Conservation (phyloP, 2,797 vertebrate genomes). For the Crenuchus spilurus region DNA sequence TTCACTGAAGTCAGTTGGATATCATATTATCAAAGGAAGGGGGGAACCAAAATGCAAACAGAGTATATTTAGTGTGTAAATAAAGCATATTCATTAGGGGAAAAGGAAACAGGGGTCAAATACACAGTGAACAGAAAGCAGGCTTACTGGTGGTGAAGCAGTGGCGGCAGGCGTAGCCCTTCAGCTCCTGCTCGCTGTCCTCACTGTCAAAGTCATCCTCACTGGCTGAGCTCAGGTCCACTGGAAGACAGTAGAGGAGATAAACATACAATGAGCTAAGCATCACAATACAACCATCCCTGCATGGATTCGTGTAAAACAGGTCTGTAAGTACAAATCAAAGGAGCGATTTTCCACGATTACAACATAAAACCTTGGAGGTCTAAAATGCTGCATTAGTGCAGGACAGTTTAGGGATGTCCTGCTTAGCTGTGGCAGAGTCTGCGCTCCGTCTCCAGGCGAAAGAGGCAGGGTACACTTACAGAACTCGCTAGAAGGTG, state of each 20-base stretch:
- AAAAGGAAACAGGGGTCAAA: not conserved
- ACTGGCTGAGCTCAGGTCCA: constrained; percentile 98
- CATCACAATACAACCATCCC: not conserved
- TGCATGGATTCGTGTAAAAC: too few relatives aligned
- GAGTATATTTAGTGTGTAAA: not conserved
- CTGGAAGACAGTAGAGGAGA: constrained; percentile 69
- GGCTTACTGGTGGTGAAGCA: constrained; percentile 97
- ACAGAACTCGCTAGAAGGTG: constrained; percentile 98
- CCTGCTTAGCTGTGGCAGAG: constrained; percentile 29
- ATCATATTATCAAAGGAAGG: not conserved
- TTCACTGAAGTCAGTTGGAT: constrained; percentile 27
- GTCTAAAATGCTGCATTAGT: constrained; percentile 31
- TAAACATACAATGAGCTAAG: not conserved
- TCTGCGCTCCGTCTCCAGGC: constrained; percentile 34
- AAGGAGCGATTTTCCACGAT: constrained; percentile 38
- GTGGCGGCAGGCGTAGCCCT: constrained; percentile 98
- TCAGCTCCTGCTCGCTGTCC: constrained; percentile 98
- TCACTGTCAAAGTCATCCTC: constrained; percentile 99
- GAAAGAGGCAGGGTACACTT: constrained; percentile 69
- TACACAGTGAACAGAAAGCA: not conserved
- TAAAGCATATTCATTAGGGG: constrained; percentile 3
- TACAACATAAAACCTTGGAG: constrained; percentile 10
- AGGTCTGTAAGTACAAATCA: constrained; percentile 19
- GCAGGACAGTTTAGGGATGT: constrained; percentile 19
- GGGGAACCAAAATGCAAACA: not conserved